These are phyloP conservation scores for Meloidogyne hapla DNA, from an alignment of 1,140 invertebrate species.

Conservation along the genomic window DNA sequence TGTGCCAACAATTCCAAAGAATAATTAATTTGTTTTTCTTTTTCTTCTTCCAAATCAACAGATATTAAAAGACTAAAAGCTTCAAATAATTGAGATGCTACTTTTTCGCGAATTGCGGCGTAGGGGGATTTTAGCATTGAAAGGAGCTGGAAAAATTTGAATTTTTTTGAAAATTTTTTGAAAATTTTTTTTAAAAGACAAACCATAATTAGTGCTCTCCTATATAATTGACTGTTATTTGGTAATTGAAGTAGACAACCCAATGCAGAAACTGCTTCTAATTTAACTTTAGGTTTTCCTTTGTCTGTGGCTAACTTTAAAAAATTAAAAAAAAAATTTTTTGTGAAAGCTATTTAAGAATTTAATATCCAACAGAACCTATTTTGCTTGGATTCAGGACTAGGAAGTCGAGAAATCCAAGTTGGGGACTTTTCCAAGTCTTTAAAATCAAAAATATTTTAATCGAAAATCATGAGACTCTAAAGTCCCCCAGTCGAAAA, in stretches of 20 bases:
- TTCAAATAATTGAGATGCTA: slow-evolving; percentile 43
- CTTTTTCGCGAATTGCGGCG: slow-evolving; percentile 30
- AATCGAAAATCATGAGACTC: background rate
- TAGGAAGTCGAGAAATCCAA: too few relatives aligned
- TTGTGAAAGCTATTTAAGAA: too few relatives aligned
- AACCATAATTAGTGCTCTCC: slow-evolving; percentile 19
- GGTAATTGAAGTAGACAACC: slow-evolving; percentile 43
- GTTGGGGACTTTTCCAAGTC: too few relatives aligned
- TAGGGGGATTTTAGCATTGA: slow-evolving; percentile 47
- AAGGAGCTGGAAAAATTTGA: slow-evolving; percentile 23
- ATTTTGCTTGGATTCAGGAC: too few relatives aligned
- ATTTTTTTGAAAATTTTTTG: background rate
- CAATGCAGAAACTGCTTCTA: slow-evolving; percentile 23
- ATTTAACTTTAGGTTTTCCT: slow-evolving; percentile 41
- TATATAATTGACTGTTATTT: slow-evolving; percentile 19
- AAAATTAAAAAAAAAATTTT: slow-evolving; percentile 7
- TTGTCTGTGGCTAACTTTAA: slow-evolving; percentile 31
- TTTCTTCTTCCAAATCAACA: background rate
- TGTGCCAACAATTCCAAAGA: slow-evolving; percentile 14
- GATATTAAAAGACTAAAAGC: slow-evolving; percentile 8
- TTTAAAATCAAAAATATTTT: too few relatives aligned
- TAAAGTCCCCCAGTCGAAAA: background rate
- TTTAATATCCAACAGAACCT: too few relatives aligned
- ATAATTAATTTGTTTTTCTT: background rate
- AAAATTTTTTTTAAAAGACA: background rate